Conservation (phyloP, 2,113 vertebrate genomes). For the Isurus oxyrinchus region DNA sequence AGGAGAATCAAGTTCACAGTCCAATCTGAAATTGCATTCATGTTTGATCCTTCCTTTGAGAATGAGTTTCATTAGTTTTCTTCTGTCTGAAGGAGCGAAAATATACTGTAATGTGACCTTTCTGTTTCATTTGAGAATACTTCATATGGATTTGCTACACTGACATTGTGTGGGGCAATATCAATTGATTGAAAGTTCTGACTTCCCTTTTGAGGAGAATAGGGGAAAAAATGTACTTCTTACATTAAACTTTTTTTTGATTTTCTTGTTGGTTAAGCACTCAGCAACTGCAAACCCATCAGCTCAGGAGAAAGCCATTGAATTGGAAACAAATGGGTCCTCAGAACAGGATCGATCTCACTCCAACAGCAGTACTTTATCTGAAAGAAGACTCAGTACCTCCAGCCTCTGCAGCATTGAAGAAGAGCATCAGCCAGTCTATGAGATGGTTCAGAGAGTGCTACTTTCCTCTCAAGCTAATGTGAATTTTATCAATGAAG, state of each 20-base stretch:
- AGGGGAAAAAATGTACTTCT: not conserved
- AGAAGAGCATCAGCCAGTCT: conserved; percentile 77
- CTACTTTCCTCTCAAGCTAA: conserved; percentile 87
- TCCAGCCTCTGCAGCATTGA: conserved; percentile 91
- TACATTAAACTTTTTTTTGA: not conserved
- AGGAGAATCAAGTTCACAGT: not conserved
- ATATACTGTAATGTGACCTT: not conserved
- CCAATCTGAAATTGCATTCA: not conserved
- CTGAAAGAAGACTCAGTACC: conserved; percentile 75
- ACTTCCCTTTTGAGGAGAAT: not conserved
- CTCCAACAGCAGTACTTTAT: conserved; percentile 82
- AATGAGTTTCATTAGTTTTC: not conserved
- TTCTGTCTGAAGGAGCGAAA: not conserved
- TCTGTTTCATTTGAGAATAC: not conserved
- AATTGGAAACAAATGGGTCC: conserved; percentile 54
- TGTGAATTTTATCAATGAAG: conserved; percentile 93
- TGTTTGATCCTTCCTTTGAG: not conserved
- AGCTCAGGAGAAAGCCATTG: conserved; percentile 62
- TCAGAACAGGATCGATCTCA: conserved; percentile 74
- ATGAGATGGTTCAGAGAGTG: conserved; percentile 89
- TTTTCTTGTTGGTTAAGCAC: conserved; percentile 3
- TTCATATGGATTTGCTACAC: not conserved
- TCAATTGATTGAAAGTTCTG: not conserved
- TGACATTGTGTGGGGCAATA: not conserved
- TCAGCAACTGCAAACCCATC: conserved; percentile 64